A percentile compares a stretch with the other conserved stretches of the same genome.
Evolutionary conservation across 2,888 invertebrate genomes (phyloP).

Genomic region (Hydrotaea cyrtoneurina): DNA sequence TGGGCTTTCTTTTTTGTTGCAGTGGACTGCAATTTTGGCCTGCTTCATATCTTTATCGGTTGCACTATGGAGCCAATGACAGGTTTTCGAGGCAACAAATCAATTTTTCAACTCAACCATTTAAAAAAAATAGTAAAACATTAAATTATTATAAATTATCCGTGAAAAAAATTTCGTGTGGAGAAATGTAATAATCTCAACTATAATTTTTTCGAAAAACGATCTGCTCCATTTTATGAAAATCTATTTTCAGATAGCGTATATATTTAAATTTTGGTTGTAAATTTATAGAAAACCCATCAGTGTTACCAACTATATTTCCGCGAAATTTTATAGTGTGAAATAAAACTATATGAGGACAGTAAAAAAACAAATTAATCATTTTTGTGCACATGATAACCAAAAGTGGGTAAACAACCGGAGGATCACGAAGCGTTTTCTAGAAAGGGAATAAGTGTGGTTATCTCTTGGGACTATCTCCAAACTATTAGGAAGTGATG

Average conservation of each 20-base stretch:
- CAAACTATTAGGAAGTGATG: not conserved
- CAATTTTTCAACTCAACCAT: too few relatives aligned
- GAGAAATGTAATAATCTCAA: not conserved
- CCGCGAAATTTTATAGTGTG: not conserved
- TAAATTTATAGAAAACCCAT: not conserved
- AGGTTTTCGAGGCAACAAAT: too few relatives aligned
- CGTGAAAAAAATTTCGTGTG: not conserved
- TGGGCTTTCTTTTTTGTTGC: too few relatives aligned
- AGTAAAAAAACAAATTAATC: not conserved
- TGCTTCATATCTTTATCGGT: too few relatives aligned
- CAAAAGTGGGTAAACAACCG: not conserved
- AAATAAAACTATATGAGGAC: not conserved
- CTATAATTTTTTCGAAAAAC: not conserved
- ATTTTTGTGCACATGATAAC: not conserved
- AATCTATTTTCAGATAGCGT: not conserved
- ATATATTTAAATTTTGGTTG: not conserved
- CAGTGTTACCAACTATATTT: not conserved
- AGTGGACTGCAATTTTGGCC: too few relatives aligned
- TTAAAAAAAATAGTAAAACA: too few relatives aligned
- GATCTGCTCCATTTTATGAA: not conserved
- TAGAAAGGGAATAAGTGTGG: not conserved
- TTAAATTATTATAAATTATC: too few relatives aligned
- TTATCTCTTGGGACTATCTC: too few relatives aligned
- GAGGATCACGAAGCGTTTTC: too few relatives aligned
- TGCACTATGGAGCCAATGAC: too few relatives aligned